Evolutionary conservation across 2,888 invertebrate genomes (phyloP), one percentile per base, ranked within the genome.

Genomic region (Gerris lacustris): DNA sequence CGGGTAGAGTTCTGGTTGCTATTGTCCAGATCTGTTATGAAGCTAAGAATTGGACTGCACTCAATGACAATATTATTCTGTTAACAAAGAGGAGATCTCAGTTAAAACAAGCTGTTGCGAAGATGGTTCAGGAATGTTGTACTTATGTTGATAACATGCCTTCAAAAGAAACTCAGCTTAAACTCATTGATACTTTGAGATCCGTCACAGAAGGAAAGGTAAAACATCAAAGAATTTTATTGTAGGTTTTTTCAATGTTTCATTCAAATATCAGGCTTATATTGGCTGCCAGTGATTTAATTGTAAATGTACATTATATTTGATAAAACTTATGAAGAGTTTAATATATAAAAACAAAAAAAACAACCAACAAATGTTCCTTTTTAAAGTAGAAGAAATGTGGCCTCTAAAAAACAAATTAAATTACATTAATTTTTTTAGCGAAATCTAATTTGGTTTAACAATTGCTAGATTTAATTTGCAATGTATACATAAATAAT

Each of bases 151-250:
- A 96, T 77, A 88, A 94, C 80, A 92, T 93, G 18, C 93, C 95
- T 0, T 91, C 91, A 77, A 91, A 93, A 80, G 94, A 94, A 75
- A 88, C 89, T 0, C 92, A 92, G 83, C 86, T 97, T 67, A 95
- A 96, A 79, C 84, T 99, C 0, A 98, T 99, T 79, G 97, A 98
- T 80, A 97, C 98, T 0, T 82, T 99, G 68, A 86, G 95, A 74
- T 87, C 89, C 6, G 97, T 99, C 2, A 98, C 98, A 0, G 97
- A 96, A 79, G 99, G 99, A 75, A 99, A 99, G 82, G 87, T 87
- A 80, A 77, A 73, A 66, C 62, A 15, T 68, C 64, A 45, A 15
- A 67, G 67, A 31, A 2, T 31, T 31, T 18, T 67, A 44, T 43
- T 55, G 7, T 63, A 47, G n/a, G 15, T 17, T 68, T 15, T 72